phyloP scores from a whole-genome alignment of 2,888 invertebrate genomes.

The Meta bourneti region DNA sequence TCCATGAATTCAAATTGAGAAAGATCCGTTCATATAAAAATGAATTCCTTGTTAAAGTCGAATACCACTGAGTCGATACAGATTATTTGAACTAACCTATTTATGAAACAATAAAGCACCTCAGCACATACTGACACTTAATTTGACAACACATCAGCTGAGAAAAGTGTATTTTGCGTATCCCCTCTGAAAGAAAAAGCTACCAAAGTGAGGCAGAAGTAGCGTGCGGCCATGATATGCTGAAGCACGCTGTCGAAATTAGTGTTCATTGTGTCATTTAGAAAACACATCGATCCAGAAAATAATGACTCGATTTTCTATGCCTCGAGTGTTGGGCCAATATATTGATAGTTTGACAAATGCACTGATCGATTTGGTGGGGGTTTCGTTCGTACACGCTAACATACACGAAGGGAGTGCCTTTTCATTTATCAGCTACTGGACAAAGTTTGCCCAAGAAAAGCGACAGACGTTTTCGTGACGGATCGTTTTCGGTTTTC shows the following conservation, averaged over 20 bases:
- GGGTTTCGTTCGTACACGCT: constrained; percentile 52
- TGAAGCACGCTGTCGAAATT: constrained; percentile 45
- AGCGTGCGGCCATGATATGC: constrained; percentile 30
- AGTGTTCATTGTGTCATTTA: constrained; percentile 71
- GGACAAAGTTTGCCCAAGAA: constrained; percentile 40
- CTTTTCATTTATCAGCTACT: constrained; percentile 50
- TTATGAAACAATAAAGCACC: constrained; percentile 4
- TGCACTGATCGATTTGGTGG: constrained; percentile 68
- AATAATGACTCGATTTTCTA: constrained; percentile 71
- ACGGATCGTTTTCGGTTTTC: constrained; percentile 61
- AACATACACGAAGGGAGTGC: constrained; percentile 18
- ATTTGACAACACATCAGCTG: background rate
- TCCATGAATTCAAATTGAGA: no score
- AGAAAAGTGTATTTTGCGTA: background rate
- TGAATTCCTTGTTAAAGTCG: no score
- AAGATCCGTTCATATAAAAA: no score
- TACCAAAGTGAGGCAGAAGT: background rate
- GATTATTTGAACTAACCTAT: background rate
- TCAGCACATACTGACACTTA: background rate
- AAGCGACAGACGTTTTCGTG: constrained; percentile 19
- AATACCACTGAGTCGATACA: background rate
- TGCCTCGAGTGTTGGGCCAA: constrained; percentile 56
- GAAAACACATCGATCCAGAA: constrained; percentile 65
- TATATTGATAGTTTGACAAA: constrained; percentile 72
- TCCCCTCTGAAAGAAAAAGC: constrained; percentile 13